phyloP scores from a whole-genome alignment of 37 sponge, comb jelly and placozoan genomes.

The Oscarella lobularis region DNA sequence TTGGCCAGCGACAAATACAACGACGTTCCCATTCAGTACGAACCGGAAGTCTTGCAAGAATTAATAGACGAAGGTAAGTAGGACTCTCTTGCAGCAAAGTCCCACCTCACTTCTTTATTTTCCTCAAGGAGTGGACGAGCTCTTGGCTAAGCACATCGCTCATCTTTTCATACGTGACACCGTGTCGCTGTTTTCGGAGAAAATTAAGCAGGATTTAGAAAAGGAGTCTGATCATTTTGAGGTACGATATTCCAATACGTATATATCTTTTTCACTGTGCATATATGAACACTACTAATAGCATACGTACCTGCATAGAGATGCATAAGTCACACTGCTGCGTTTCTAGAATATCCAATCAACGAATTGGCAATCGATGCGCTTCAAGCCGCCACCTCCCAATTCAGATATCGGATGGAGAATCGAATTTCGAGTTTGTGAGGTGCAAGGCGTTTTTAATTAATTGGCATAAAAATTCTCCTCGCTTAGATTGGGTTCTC shows the following conservation, averaged over 20 bases:
- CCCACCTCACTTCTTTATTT: not conserved
- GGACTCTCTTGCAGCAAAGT: too few species aligned
- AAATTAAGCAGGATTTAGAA: conserved; percentile 60
- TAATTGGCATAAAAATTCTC: not conserved
- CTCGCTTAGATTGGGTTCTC: not conserved
- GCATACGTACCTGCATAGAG: not conserved
- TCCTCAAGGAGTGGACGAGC: conserved; percentile 57
- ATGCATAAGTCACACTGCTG: too few species aligned
- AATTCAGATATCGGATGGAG: conserved; percentile 95
- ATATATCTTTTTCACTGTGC: not conserved
- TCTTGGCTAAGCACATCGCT: conserved; percentile 81
- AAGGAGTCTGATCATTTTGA: conserved; percentile 85
- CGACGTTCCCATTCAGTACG: conserved; percentile 41
- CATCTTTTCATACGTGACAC: conserved; percentile 91
- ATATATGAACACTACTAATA: conserved; percentile 4
- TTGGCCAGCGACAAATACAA: conserved; percentile 60
- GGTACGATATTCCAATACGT: conserved; percentile 16
- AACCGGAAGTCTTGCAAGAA: conserved; percentile 40
- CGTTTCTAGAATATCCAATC: conserved; percentile 92
- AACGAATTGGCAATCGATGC: conserved; percentile 96
- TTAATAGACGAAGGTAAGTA: conserved; percentile 64
- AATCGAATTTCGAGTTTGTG: conserved; percentile 90
- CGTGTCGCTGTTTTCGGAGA: conserved; percentile 68
- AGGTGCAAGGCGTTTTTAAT: conserved; percentile 24
- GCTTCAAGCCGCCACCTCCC: conserved; percentile 96